Conservation (phyloP, 2,888 invertebrate genomes). For the Acleris literana region DNA sequence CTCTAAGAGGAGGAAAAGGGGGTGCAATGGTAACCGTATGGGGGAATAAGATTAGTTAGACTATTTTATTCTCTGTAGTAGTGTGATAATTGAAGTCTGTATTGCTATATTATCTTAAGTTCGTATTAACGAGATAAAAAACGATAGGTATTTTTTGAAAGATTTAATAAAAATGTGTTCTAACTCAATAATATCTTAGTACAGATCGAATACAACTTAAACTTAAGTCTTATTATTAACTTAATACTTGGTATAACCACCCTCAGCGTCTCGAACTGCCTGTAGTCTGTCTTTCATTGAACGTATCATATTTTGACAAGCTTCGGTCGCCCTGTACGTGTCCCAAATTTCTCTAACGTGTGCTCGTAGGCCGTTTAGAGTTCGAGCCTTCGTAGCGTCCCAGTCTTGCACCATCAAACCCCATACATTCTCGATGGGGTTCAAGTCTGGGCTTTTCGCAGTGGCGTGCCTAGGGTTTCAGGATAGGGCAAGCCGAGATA, state of each 20-base stretch:
- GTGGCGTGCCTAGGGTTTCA: too few relatives aligned
- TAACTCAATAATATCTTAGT: too few relatives aligned
- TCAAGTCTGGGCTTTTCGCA: conserved; percentile 20
- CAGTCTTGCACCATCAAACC: conserved; percentile 16
- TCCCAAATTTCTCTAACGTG: conserved; percentile 19
- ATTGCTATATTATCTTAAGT: too few relatives aligned
- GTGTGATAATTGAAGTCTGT: too few relatives aligned
- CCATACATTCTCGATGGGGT: conserved; percentile 19
- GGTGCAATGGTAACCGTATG: too few relatives aligned
- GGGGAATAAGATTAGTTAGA: too few relatives aligned
- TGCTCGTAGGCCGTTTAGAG: conserved; percentile 12
- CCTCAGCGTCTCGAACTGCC: conserved; percentile 14
- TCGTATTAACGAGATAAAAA: too few relatives aligned
- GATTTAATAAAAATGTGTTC: too few relatives aligned
- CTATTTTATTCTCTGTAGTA: too few relatives aligned
- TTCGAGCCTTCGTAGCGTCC: conserved; percentile 19
- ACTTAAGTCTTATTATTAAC: background rate
- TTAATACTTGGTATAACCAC: conserved; percentile 1
- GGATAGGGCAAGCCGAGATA: too few relatives aligned
- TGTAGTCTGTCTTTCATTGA: conserved; percentile 19
- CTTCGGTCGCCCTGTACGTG: conserved; percentile 11
- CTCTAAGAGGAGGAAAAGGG: too few relatives aligned
- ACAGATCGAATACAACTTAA: background rate
- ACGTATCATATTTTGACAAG: conserved; percentile 16
- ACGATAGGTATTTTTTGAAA: too few relatives aligned